These are phyloP conservation scores for Furnarius figulus DNA, from an alignment of 2,113 vertebrate species.

Conservation along the genomic window DNA sequence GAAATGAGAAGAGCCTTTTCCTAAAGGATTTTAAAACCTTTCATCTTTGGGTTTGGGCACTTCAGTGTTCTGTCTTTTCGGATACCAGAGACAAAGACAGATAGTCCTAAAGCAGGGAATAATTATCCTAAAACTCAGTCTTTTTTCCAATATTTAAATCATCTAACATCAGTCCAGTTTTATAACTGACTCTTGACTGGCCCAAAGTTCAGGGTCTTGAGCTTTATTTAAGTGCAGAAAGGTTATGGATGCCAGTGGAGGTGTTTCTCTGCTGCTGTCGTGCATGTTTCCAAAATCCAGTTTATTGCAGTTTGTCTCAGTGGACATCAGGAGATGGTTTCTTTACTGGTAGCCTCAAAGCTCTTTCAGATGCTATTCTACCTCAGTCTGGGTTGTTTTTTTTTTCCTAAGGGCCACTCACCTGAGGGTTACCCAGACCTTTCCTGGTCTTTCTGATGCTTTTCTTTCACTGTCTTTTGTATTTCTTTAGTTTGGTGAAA, in stretches of 20 bases:
- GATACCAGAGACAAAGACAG: background rate
- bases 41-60: background rate
- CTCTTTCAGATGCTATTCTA: background rate
- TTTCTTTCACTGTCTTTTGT: background rate
- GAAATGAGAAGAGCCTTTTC: background rate
- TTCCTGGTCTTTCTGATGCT: background rate
- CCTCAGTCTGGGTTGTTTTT: background rate
- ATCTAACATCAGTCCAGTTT: background rate
- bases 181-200: background rate
- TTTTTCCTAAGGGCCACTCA: background rate
- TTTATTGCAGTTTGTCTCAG: background rate
- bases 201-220: background rate
- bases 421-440: background rate
- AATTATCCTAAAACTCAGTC: background rate
- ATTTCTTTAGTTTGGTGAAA: background rate
- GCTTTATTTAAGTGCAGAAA: background rate
- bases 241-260: background rate
- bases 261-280: background rate
- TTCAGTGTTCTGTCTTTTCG: background rate
- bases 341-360: background rate
- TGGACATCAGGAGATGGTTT: background rate
- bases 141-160: background rate
- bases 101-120: background rate
- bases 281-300: background rate
- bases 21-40: background rate